Base-by-base conservation (phyloP, 23 tunicate species). In the Trididemnum clinides region DNA sequence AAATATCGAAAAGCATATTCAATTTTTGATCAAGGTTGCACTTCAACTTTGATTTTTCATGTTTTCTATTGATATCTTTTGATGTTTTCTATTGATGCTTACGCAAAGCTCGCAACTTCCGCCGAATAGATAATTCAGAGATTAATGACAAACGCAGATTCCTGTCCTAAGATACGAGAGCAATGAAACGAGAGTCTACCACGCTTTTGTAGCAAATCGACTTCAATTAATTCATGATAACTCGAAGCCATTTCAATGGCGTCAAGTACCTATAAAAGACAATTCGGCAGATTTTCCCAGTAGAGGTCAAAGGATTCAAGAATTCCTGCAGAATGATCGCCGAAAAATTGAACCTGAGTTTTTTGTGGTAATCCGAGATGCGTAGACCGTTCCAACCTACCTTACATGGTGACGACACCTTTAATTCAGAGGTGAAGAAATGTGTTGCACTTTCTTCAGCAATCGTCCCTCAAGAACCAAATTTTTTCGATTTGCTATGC, bases 151-250 rank as follows among this genome's bases (percentile, higher is more conserved):
- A n/a, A n/a, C n/a, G n/a, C n/a, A n/a, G n/a, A n/a, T n/a, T n/a
- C n/a, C 87, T 59, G 92, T 88, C 25, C 66, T 88, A 37, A 78
- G 80, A 20, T 88, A 81, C 51, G n/a, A 82, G 19, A 58, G 33
- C 20, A 79, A 69, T 39, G 78, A 75, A 50, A 59, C 34, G 0
- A 82, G 29, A 33, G 39, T 27, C 25, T 82, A 82, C 65, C 87
- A 88, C 65, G 62, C 66, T 18, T 88, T 82, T 59, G 92, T 88
- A 51, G 87, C 92, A 6, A 88, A 88, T 50, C 77, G 88, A 62
- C 77, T 82, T 37, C 78, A 82, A 36, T 15, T 58, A 4, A 88
- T 88, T 38, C 64, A 58, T 0, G 66, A 83, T 31, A 29, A 39
- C 6, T 82, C 88, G 18, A 7, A 73, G 10, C 59, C 82, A 33